These are phyloP conservation scores for Perccottus glenii DNA, from an alignment of 2,113 vertebrate species.

Conservation along the genomic window DNA sequence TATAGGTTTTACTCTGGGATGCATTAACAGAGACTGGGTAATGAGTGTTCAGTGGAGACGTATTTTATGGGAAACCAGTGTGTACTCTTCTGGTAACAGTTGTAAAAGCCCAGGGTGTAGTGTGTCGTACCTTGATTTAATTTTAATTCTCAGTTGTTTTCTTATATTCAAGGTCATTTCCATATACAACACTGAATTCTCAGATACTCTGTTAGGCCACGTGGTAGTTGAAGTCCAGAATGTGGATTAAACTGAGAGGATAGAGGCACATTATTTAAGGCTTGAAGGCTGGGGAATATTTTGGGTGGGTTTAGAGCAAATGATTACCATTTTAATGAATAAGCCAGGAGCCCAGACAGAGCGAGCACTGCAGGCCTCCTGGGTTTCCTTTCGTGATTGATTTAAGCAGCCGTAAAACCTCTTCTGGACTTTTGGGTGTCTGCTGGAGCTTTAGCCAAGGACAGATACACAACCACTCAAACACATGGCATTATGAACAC, in stretches of 20 bases:
- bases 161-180: conserved; percentile 12
- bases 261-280: conserved; percentile 12
- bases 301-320: conserved; percentile 25
- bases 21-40: conserved; percentile 15
- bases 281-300: background rate
- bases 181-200: background rate
- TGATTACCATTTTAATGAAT: conserved; percentile 39
- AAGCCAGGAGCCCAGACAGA: conserved; percentile 13
- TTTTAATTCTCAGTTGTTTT: background rate
- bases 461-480: conserved; percentile 38
- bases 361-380: conserved; percentile 31
- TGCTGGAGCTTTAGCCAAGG: conserved; percentile 48
- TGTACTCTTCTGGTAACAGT: conserved; percentile 23
- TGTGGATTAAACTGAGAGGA: conserved; percentile 10
- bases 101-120: background rate
- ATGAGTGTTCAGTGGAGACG: conserved; percentile 17
- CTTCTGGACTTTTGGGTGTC: conserved; percentile 39
- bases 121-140: background rate
- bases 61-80: conserved; percentile 22
- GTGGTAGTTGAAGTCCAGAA: background rate
- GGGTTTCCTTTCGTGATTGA: conserved; percentile 53
- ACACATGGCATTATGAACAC: conserved; percentile 52
- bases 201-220: conserved; percentile 17
- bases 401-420: conserved; percentile 59
- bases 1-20: conserved; percentile 24